phyloP scores from a whole-genome alignment of 1,140 invertebrate genomes.

The Lepidurus apus region DNA sequence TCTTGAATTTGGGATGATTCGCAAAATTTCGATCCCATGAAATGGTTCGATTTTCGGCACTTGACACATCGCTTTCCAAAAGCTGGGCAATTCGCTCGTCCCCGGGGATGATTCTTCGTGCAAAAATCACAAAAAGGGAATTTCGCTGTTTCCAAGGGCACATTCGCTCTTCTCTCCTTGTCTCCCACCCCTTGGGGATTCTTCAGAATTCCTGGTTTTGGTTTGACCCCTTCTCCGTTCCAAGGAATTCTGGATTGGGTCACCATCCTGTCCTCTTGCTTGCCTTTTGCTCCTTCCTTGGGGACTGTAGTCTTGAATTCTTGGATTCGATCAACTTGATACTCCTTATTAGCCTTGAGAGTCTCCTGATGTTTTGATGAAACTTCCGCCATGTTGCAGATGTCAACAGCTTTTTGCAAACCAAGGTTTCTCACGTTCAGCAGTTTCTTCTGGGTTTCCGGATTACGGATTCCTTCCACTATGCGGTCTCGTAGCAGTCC shows the following conservation, averaged over 20 bases:
- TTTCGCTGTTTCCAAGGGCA: background rate
- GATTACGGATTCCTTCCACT: too few species aligned
- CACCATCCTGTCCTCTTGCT: background rate
- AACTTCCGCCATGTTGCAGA: background rate
- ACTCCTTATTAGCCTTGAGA: background rate
- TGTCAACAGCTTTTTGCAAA: background rate
- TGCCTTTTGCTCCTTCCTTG: background rate
- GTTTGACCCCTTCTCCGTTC: background rate
- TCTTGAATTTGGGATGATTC: background rate
- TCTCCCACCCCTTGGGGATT: background rate
- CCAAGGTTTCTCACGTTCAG: too few species aligned
- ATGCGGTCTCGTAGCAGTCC: too few species aligned
- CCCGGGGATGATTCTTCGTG: background rate
- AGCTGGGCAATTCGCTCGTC: background rate
- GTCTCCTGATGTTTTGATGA: slow-evolving; percentile 1
- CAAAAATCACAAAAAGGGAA: background rate
- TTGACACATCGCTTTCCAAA: background rate
- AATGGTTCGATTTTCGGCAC: background rate
- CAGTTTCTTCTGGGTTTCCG: too few species aligned
- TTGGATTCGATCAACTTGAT: background rate
- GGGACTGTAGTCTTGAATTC: background rate
- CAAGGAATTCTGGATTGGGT: background rate
- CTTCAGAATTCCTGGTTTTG: background rate
- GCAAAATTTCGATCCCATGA: background rate
- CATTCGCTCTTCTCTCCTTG: background rate